Base-by-base conservation (phyloP, 1,140 invertebrate species). In the Sycophila sp. region DNA sequence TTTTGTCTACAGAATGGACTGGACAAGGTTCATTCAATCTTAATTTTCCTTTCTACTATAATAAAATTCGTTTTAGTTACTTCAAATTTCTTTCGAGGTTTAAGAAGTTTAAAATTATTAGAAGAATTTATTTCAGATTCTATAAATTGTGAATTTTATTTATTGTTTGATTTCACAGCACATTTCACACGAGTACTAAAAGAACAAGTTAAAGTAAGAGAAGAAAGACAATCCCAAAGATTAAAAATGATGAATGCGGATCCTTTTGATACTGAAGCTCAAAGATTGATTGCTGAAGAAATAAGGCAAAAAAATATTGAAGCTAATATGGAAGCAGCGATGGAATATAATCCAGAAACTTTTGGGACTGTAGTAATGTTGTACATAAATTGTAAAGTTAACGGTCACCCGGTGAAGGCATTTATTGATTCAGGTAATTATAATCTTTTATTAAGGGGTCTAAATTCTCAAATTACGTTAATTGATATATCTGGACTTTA, bases 331-430 rank as follows among this genome's bases (percentile, higher is more conserved):
- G 96, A 98, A 80, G 96, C 96, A 1, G 98, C 97, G 1, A 98
- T 99, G 91, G 97, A 99, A 81, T 97, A 96, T 81, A 97, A 97
- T 87, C 98, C 98, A 0, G 97, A 99, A 84, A 97, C 94, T 19
- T 99, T 99, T 87, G 98, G 96, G 53, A 96, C 96, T 17, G 97
- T 99, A 47, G 91, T 95, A 13, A 99, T 99, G 97, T 88, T 99
- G 40, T 99, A 99, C 80, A 97, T 99, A 63, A 94, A 97, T 82
- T 97, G 96, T 80, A 93, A 92, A 86, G 96, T 99, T 0, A 99
- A 99, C 87, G 97, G 96, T 72, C 92, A 94, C 85, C 94, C 94
- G 10, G 96, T 99, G 0, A 98, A 98, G 87, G 97, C 98, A 6
- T 99, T 99, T 85, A 97, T 99, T 71, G 97, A 99, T 87, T 98